These are phyloP conservation scores for Hyposoter dolosus DNA, from an alignment of 2,888 invertebrate genomes.

Conservation along the genomic window DNA sequence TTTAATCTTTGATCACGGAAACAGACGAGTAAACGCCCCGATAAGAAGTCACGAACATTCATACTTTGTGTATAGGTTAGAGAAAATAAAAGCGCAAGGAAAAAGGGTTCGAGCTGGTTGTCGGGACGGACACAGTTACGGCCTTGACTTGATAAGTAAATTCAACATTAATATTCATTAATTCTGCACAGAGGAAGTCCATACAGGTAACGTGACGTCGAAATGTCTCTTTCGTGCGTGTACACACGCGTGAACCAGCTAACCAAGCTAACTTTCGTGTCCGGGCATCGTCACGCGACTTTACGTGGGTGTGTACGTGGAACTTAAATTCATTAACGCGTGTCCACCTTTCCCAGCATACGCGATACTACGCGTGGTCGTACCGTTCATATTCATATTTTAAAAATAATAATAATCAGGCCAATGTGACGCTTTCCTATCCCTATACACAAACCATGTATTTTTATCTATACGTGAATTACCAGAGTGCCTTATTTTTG, in stretches of 20 bases:
- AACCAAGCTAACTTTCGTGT: slow-evolving; percentile 26
- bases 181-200: slow-evolving; percentile 76
- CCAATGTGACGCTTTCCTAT: slow-evolving; percentile 33
- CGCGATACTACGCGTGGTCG: slow-evolving; percentile 56
- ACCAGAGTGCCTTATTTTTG: not conserved
- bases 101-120: slow-evolving; percentile 55
- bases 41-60: not conserved
- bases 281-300: slow-evolving; percentile 51
- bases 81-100: slow-evolving; percentile 29
- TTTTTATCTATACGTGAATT: not conserved
- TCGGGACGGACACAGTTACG: slow-evolving; percentile 78
- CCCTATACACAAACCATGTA: not conserved
- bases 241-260: slow-evolving; percentile 28
- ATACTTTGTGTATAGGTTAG: not conserved
- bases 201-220: slow-evolving; percentile 60
- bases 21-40: not conserved
- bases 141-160: slow-evolving; percentile 81
- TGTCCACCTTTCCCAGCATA: slow-evolving; percentile 31
- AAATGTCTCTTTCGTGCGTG: slow-evolving; percentile 33
- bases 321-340: slow-evolving; percentile 68
- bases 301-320: slow-evolving; percentile 58
- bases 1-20: slow-evolving; percentile 1
- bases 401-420: slow-evolving; percentile 16
- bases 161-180: slow-evolving; percentile 81
- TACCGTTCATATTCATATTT: slow-evolving; percentile 11